These are phyloP conservation scores for Aphis craccivora DNA, from an alignment of 1,140 invertebrate genomes.

Conservation along the genomic window DNA sequence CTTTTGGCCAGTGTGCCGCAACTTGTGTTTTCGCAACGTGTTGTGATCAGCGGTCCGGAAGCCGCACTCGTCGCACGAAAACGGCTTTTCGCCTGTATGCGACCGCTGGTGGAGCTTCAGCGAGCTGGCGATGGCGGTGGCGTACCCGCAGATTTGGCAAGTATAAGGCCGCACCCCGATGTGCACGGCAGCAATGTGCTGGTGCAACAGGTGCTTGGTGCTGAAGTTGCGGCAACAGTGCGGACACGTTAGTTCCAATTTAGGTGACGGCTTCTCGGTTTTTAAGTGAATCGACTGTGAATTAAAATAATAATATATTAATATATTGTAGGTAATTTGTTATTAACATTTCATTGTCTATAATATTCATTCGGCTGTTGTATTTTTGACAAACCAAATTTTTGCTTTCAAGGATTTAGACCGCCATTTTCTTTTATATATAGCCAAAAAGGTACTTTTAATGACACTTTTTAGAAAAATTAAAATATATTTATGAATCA, in stretches of 20 bases:
- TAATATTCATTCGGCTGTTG: not conserved
- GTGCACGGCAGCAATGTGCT: conserved; percentile 73
- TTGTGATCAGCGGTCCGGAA: conserved; percentile 82
- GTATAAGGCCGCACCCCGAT: conserved; percentile 74
- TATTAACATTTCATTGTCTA: not conserved
- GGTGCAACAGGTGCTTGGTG: conserved; percentile 69
- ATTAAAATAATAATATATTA: not conserved
- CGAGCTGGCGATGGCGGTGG: conserved; percentile 70
- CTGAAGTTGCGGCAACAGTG: conserved; percentile 72
- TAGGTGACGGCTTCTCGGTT: conserved; percentile 59
- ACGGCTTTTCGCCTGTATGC: conserved; percentile 83
- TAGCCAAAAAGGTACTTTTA: too few species aligned
- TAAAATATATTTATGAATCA: too few species aligned
- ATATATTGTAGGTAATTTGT: too few species aligned
- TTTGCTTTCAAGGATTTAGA: too few species aligned
- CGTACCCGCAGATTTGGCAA: conserved; percentile 78
- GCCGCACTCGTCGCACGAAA: conserved; percentile 77
- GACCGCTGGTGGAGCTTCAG: conserved; percentile 77
- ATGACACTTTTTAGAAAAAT: too few species aligned
- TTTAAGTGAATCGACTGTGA: conserved; percentile 62
- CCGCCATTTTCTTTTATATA: too few species aligned
- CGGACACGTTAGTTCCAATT: conserved; percentile 66
- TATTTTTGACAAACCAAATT: too few species aligned
- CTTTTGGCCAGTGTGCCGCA: conserved; percentile 64
- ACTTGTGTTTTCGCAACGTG: conserved; percentile 79